Percentiles rank a stretch among this genome's conserved stretches.
These are phyloP conservation scores for Harpagoxenus sublaevis DNA, from an alignment of 2,888 invertebrate genomes.

Conservation along the genomic window DNA sequence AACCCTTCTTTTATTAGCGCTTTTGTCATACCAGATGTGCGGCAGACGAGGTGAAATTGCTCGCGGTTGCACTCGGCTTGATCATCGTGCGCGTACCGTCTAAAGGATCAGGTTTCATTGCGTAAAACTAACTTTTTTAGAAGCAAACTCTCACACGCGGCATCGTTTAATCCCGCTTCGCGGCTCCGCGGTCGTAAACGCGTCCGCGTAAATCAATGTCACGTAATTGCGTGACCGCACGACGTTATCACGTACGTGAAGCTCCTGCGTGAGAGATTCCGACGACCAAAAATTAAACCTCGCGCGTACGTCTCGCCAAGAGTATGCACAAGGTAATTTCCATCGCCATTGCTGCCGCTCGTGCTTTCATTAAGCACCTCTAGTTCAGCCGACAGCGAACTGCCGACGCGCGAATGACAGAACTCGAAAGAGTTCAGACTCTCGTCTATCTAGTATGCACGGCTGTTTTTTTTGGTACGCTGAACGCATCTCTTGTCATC, in stretches of 20 bases:
- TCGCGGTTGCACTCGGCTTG: conserved; percentile 12
- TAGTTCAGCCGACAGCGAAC: conserved; percentile 62
- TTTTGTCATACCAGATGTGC: background rate
- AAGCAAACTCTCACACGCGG: background rate
- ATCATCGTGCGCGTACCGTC: background rate
- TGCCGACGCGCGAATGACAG: conserved; percentile 21
- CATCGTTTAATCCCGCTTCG: conserved; percentile 64
- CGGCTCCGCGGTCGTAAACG: conserved; percentile 53
- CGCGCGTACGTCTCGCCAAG: conserved; percentile 60
- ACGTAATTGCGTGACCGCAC: conserved; percentile 65
- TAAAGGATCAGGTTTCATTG: conserved; percentile 20
- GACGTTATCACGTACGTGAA: conserved; percentile 56
- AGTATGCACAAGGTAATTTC: conserved; percentile 67
- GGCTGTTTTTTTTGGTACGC: conserved; percentile 33
- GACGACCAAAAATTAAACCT: conserved; percentile 67
- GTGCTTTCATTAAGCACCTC: conserved; percentile 70
- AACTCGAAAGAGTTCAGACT: conserved; percentile 34
- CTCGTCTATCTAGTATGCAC: conserved; percentile 13
- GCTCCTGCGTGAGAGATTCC: conserved; percentile 19
- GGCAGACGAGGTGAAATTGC: conserved; percentile 12
- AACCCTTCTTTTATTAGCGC: background rate
- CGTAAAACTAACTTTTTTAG: conserved; percentile 37
- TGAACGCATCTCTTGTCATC: conserved; percentile 6
- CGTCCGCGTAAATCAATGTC: conserved; percentile 62
- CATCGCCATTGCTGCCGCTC: conserved; percentile 61